These are phyloP conservation scores for Allygus modestus DNA, from an alignment of 2,888 invertebrate genomes.

Conservation along the genomic window DNA sequence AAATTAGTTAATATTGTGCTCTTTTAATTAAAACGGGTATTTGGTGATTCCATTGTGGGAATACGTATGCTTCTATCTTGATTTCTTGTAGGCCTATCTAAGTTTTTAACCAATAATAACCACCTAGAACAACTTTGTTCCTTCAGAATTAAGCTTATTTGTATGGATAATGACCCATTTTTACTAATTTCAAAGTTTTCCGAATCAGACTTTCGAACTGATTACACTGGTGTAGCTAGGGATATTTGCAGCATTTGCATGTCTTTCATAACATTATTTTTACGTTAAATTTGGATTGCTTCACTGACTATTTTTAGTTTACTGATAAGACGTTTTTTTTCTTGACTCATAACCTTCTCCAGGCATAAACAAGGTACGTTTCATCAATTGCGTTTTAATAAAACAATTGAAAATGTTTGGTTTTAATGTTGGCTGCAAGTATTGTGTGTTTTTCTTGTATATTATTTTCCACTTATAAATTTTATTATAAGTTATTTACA, in stretches of 20 bases:
- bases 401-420: constrained; percentile 7
- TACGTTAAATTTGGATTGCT: neutral
- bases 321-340: constrained; percentile 26
- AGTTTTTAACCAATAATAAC: too few species aligned
- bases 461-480: neutral
- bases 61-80: too few species aligned
- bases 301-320: constrained; percentile 3
- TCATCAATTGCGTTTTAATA: neutral
- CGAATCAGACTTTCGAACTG: neutral
- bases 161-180: too few species aligned
- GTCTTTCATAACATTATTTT: constrained; percentile 11
- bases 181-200: too few species aligned
- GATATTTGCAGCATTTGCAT: constrained; percentile 21
- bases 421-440: constrained; percentile 13
- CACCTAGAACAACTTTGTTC: too few species aligned
- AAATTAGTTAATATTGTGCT: too few species aligned
- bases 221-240: neutral
- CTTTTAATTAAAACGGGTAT: too few species aligned
- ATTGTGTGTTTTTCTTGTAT: constrained; percentile 7
- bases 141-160: too few species aligned
- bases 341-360: constrained; percentile 37
- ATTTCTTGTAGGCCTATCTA: too few species aligned
- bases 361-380: constrained; percentile 29
- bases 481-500: neutral
- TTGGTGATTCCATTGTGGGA: too few species aligned